A percentile compares a stretch with the other conserved stretches of the same genome.
Evolutionary conservation across 2,113 vertebrate species (phyloP).

Genomic region (Solea solea): DNA sequence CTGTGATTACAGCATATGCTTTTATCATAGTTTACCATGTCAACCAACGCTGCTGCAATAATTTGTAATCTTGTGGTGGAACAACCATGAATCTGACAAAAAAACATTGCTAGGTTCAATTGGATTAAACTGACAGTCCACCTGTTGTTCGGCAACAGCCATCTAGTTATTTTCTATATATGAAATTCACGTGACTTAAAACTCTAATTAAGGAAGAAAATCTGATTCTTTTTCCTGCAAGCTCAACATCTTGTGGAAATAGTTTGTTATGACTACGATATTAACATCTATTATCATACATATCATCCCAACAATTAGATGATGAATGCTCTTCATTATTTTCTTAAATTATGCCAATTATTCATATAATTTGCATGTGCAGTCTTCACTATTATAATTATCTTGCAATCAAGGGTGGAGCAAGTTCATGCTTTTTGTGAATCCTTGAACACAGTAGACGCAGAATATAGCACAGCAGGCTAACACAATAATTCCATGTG

Average conservation of each 20-base stretch:
- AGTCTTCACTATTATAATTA: neutral
- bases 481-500: neutral
- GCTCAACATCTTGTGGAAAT: neutral
- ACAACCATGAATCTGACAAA: neutral
- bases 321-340: constrained; percentile 15
- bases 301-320: constrained; percentile 19
- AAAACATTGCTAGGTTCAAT: neutral
- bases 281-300: constrained; percentile 1
- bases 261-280: constrained; percentile 10
- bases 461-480: neutral
- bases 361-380: constrained; percentile 1
- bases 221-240: neutral
- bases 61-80: neutral
- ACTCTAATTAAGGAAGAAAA: neutral
- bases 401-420: neutral
- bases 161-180: neutral
- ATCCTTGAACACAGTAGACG: neutral
- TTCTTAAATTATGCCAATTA: neutral
- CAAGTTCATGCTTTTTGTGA: constrained; percentile 3
- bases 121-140: neutral
- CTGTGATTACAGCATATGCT: neutral
- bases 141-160: neutral
- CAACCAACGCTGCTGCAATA: neutral
- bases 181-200: constrained; percentile 1
- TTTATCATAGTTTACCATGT: neutral